phyloP scores from a whole-genome alignment of 1,140 invertebrate genomes.

The Drosophila pectinifera region DNA sequence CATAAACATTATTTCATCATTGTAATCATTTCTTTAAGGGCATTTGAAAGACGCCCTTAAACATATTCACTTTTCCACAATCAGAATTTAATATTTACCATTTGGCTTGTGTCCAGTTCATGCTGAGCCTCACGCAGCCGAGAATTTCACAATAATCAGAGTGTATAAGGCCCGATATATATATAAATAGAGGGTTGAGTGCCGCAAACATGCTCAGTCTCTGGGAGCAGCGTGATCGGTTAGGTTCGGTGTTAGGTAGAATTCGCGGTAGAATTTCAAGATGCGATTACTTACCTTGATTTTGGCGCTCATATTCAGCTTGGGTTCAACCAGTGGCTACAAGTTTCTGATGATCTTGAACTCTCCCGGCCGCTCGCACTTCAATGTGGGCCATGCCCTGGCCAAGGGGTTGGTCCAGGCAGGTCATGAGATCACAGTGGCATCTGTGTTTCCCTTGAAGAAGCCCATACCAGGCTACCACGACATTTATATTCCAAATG shows the following conservation, averaged over 20 bases:
- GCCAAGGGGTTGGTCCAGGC: conserved; percentile 86
- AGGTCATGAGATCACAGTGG: conserved; percentile 87
- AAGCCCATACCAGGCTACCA: conserved; percentile 85
- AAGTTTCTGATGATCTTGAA: conserved; percentile 85
- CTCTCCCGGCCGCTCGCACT: conserved; percentile 86
- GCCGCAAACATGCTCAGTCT: conserved; percentile 19
- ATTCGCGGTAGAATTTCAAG: background rate
- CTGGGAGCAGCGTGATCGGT: background rate
- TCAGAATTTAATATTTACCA: conserved; percentile 13
- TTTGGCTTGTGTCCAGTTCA: conserved; percentile 9
- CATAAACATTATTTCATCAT: no score
- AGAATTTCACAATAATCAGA: conserved; percentile 36
- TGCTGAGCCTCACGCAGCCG: conserved; percentile 16
- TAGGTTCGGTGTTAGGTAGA: conserved; percentile 1
- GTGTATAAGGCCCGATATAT: conserved; percentile 1
- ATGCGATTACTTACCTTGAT: conserved; percentile 26
- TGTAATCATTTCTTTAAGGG: no score
- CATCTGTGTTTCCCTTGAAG: conserved; percentile 85
- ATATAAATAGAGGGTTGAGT: conserved; percentile 14
- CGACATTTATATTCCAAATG: conserved; percentile 76
- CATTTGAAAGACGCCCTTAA: background rate
- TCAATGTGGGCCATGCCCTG: conserved; percentile 86
- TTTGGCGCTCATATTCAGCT: conserved; percentile 16
- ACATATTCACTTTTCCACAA: background rate
- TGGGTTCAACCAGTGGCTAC: conserved; percentile 32